A percentile compares a stretch with the other conserved stretches of the same genome.
These are phyloP conservation scores for Mormoops blainvillei DNA, from an alignment of 2,113 vertebrate species.

Conservation along the genomic window DNA sequence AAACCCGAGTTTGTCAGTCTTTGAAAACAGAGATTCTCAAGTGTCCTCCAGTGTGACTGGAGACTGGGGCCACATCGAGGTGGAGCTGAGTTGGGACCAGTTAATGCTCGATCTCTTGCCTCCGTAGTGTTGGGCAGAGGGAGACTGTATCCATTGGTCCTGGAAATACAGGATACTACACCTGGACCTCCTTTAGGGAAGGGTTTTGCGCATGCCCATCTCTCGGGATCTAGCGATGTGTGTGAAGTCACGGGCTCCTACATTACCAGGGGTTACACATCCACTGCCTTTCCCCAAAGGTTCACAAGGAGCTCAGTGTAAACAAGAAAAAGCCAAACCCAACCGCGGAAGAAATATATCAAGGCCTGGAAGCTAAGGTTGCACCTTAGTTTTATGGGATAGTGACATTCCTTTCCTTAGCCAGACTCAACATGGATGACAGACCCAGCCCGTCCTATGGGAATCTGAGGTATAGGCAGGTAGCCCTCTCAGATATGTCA, in stretches of 20 bases:
- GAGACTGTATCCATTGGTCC: neutral
- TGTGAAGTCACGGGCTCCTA: neutral
- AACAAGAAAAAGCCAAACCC: neutral
- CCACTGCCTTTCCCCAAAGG: neutral
- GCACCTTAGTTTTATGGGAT: neutral
- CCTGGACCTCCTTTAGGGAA: neutral
- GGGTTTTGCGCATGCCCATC: neutral
- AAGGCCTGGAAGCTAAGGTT: neutral
- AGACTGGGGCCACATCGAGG: neutral
- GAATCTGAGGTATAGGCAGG: neutral
- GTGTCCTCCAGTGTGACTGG: neutral
- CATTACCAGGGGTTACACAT: neutral
- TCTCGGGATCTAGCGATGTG: neutral
- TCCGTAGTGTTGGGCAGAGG: neutral
- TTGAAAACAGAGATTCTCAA: slow-evolving; percentile 42
- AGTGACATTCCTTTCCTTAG: neutral
- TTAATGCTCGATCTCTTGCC: neutral
- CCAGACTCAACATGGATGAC: neutral
- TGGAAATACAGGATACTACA: neutral
- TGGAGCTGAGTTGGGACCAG: neutral
- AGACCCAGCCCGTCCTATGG: neutral
- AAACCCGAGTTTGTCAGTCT: slow-evolving; percentile 29
- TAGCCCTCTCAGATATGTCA: neutral
- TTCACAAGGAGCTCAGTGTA: neutral
- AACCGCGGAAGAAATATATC: neutral